Evolutionary conservation across 1,140 invertebrate species (phyloP).

Genomic region (Procambarus clarkii): DNA sequence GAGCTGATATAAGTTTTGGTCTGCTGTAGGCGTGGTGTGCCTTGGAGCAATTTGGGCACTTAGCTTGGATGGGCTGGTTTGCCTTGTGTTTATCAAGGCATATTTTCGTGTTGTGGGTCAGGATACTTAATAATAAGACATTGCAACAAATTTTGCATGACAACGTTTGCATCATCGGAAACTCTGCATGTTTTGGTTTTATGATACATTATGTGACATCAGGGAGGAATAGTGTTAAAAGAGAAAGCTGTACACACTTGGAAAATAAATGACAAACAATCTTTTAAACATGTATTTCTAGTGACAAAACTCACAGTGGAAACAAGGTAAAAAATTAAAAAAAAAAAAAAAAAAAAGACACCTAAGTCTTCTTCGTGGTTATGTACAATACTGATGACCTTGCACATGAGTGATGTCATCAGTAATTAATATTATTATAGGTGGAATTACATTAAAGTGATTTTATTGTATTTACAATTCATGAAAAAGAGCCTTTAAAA

Average conservation of each 20-base stretch:
- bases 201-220: too few relatives aligned
- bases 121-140: too few relatives aligned
- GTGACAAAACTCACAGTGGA: constrained; percentile 16
- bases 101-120: too few relatives aligned
- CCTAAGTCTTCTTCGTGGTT: neutral
- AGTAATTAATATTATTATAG: neutral
- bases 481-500: neutral
- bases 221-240: neutral
- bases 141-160: too few relatives aligned
- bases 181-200: too few relatives aligned
- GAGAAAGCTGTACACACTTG: neutral
- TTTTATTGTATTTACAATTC: neutral
- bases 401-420: neutral
- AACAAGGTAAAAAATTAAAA: neutral
- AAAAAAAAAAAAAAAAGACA: neutral
- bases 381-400: neutral
- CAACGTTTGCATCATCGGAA: too few relatives aligned
- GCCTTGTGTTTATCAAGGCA: too few relatives aligned
- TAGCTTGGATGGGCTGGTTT: too few relatives aligned
- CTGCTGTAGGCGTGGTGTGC: too few relatives aligned
- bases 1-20: too few relatives aligned
- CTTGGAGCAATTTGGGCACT: too few relatives aligned
- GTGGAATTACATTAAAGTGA: neutral
- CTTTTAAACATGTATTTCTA: constrained; percentile 18
- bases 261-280: neutral